Evolutionary conservation across 2,888 invertebrate species (phyloP), one percentile per base, ranked within the genome.

Genomic region (Conchocele bisecta): DNA sequence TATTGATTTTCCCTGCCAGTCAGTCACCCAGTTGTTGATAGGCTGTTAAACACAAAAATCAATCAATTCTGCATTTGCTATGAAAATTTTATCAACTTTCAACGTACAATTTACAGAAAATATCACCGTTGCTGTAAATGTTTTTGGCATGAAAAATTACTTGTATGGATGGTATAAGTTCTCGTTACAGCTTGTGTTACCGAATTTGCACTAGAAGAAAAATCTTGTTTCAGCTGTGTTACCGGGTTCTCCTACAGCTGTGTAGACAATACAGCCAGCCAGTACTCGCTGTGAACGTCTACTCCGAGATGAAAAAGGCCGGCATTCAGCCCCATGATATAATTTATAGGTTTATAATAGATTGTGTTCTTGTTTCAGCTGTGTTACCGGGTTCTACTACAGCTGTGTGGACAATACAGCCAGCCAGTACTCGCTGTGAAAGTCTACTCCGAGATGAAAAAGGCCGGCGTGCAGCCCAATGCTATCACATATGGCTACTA

Each of bases 301-400:
- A 90, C 57, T 89, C 85, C 31, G 88, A 89, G 65, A 90, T 91
- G 90, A 97, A 97, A 91, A 94, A 96, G 22, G 95, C 95, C 39
- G 97, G 97, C 0, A 94, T 99, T 39, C 97, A 97, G 88, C 98
- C 98, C 0, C 99, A 99, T 91, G 99, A 99, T 11, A 94, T 99
- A 57, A 99, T 99, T 0, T 99, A 99, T 88, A 99, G 99, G 84
- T 95, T 31, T 11, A 22, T 17, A 37, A 44, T 44, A 20, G 15
- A n/a, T 15, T 31, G 28, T 50, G 5, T 3, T 13, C 54, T 3
- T 74, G 3, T 75, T 79, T 4, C 80, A 92, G 95, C 96, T 99
- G 56, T 99, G 99, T 92, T 99, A 98, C 91, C 94, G 99, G 70
- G 96, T 98, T 57, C 96, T 99, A 95, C 98, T 99, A 97, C 98